Base-by-base conservation (phyloP, 2,888 invertebrate genomes). In the Cheiracanthium punctorium region DNA sequence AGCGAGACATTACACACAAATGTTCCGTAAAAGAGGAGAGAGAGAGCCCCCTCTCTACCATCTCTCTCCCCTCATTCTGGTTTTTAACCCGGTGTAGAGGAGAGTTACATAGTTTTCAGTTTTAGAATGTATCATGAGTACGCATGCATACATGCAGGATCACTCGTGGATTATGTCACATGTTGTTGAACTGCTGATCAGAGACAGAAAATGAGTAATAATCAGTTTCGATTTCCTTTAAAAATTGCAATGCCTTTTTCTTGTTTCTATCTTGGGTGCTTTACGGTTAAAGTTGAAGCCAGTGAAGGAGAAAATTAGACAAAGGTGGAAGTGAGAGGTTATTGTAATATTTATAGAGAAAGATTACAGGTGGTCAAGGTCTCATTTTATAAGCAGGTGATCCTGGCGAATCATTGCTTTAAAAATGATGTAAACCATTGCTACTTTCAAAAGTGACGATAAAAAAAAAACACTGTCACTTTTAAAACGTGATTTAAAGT, bases 231-330 rank as follows among this genome's bases (percentile, higher is more conserved):
- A 73, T 77, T 82, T 73, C 72, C 72, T 82, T 41, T 30, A 43
- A 12, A 37, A 17, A 30, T 52, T 67, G 69, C 30, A 33, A 32
- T 77, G n/a, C n/a, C n/a, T n/a, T n/a, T n/a, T 69, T 69, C 33
- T 20, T 33, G 1, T 69, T 32, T 12, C n/a, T 69, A 72, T 80
- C 30, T 76, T 58, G 41, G 82, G 64, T 58, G 75, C 70, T 41
- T 71, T 43, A 8, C 37, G 24, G 70, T 70, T 70, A 33, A 33
- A 24, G 37, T 29, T 32, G 58, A 29, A 81, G 41, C 37, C 77
- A 82, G 77, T 82, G 82, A 82, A 82, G 72, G 48, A 43, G 77
- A 82, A 82, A 82, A 82, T 82, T 82, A 69, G 32, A 12, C 30
- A 64, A 43, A 69, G 32, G 74, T 29, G 70, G 71, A 71, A 71